Evolutionary conservation across 2,113 vertebrate species (phyloP), one percentile per base, ranked within the genome.

Genomic region (Chionodraco myersi): DNA sequence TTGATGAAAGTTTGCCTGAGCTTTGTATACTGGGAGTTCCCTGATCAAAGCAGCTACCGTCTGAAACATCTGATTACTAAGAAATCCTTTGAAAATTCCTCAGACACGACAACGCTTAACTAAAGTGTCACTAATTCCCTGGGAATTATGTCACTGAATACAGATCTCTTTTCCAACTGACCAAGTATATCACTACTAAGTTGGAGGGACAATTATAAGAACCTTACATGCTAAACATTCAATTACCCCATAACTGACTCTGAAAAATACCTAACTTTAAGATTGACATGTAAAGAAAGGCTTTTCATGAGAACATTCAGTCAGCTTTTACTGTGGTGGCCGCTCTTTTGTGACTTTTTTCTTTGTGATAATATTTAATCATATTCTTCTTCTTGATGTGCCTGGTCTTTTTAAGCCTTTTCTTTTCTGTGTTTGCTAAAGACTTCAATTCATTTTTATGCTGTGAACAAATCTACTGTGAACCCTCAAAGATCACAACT

Each of bases 351-450:
- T 45, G 49, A 5, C 18, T 34, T 60, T 47, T 68, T 36, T 62
- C n/a, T 41, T 57, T 58, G 36, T 54, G 65, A 56, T 80, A n/a
- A 70, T 57, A 74, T 72, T 79, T 79, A 69, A 80, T 75, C 64
- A 65, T 12, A 45, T 15, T 64, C 45, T 76, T 72, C 18, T 45
- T 79, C 54, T 62, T 69, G 14, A 52, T 52, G 23, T 47, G 30
- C 44, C 3, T 64, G 51, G 18, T 78, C 34, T 82, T 74, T 79
- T 10, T 14, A 34, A 63, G 59, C 14, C 14, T 44, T 74, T 61
- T 30, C 30, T 21, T 3, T 49, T 45, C 18, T 44, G 52, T 68
- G 15, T 63, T 69, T 64, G 57, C 78, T 66, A 41, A 65, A 82
- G 47, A 52, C 6, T 53, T 53, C 18, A n/a, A 15, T 57, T 58